Base-by-base conservation (phyloP, 2,113 vertebrate genomes). In the Protobothrops mucrosquamatus region DNA sequence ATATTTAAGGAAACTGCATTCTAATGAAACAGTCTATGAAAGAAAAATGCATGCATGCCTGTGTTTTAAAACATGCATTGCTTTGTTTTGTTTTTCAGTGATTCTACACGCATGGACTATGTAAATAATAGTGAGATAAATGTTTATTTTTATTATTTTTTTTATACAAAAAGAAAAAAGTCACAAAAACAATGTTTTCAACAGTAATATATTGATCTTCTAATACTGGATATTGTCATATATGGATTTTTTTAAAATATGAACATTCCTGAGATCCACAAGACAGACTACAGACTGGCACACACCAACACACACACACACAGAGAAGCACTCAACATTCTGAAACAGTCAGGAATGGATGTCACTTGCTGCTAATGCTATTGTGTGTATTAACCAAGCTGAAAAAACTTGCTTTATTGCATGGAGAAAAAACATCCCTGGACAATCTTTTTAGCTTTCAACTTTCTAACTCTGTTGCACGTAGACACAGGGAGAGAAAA, bases 161-260 rank as follows among this genome's bases (percentile, higher is more conserved):
- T 97, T 97, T 97, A 97, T 97, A 98, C 97, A 96, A 98, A 98
- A 97, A 96, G 39, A 94, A 24, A 85, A 89, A 93, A 93, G 46
- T 87, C 88, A 54, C 97, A 95, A 96, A 97, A 96, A 94, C 92
- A 93, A 94, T 93, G 1, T 93, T 93, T 95, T 91, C 87, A 24
- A 98, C 98, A 98, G 98, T 99, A 99, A 99, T 99, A 99, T 99
- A 98, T 98, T 98, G 98, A 98, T 97, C 96, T 97, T 96, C 97
- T 97, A 96, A 96, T 96, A 96, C 90, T 95, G 97, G 92, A 97
- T 96, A 89, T 55, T 94, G 94, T 91, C 95, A 95, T 89, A 93
- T 94, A 93, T 85, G 96, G 97, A 97, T 95, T 96, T 93, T 93
- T 51, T 52, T 92, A 93, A 96, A 94, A 64, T 95, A 18, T 94